Evolutionary conservation across 2,888 invertebrate genomes (phyloP), one percentile per base, ranked within the genome.

Genomic region (Chloromyia formosa): DNA sequence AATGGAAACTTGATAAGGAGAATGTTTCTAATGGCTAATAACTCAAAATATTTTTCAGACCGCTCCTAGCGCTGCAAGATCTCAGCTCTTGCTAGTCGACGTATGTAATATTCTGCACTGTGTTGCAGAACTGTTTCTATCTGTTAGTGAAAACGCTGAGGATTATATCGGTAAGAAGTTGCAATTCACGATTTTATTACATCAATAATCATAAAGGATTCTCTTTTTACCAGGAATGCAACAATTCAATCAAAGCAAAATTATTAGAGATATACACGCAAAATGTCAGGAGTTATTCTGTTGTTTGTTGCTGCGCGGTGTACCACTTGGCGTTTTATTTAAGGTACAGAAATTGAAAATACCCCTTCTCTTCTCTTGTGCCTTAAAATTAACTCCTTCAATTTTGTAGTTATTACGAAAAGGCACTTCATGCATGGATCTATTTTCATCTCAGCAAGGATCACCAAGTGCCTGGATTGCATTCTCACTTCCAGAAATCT

Each of bases 271-370:
- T 79, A 90, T 94, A 14, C 94, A 95, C 81, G 89, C 93, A 0
- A 95, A 95, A 82, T 94, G 94, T 82, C 90, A 92, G 79, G 92
- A 94, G 80, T 85, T 95, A 62, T 90, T 93, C 79, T 89, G 90
- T 77, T 93, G 93, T 76, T 86, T 94, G 14, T 84, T 94, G 10
- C 87, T 93, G 62, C 88, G 94, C 76, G 94, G 93, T 0, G 90
- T 92, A 12, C 91, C 93, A 0, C 84, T 94, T 56, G 92, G 93
- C 80, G 89, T 90, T 77, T 86, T 94, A 49, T 90, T 92, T 82
- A 94, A 94, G 88, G 94, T 93, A 80, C 7, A 42, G 9, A 42
- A 9, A 42, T 42, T 42, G n/a, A n/a, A n/a, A n/a, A n/a, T n/a
- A n/a, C n/a, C n/a, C n/a, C n/a, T n/a, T n/a, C 27, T 35, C 7